Evolutionary conservation across 2,888 invertebrate genomes (phyloP).

Genomic region (Tetheella fluctuosa): DNA sequence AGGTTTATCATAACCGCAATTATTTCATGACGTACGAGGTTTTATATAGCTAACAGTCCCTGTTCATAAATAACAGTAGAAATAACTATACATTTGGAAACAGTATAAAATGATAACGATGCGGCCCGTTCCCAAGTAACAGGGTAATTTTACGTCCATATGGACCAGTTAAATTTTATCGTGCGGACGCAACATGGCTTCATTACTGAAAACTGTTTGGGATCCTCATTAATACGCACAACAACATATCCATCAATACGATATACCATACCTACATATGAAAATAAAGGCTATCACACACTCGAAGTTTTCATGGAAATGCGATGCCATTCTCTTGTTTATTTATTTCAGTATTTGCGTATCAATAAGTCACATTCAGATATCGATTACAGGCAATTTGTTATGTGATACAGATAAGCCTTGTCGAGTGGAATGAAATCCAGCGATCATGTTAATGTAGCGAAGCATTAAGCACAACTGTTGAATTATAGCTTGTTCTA

Average conservation of each 20-base stretch:
- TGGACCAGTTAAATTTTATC: constrained; percentile 60
- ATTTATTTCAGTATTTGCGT: constrained; percentile 3
- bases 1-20: constrained; percentile 26
- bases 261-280: not conserved
- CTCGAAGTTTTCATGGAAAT: not conserved
- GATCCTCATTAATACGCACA: constrained; percentile 39
- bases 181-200: constrained; percentile 47
- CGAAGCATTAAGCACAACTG: constrained; percentile 1
- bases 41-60: constrained; percentile 15
- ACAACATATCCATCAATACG: constrained; percentile 15
- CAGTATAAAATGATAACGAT: constrained; percentile 25
- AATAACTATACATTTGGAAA: constrained; percentile 16
- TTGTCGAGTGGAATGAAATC: constrained; percentile 6
- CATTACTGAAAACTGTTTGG: constrained; percentile 49
- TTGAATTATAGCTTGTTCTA: constrained; percentile 4
- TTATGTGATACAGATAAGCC: constrained; percentile 1
- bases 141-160: constrained; percentile 38
- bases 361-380: constrained; percentile 5
- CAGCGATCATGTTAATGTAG: constrained; percentile 7
- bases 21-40: constrained; percentile 21
- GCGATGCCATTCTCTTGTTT: not conserved
- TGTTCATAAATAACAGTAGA: constrained; percentile 30
- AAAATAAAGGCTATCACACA: not conserved
- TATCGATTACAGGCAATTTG: constrained; percentile 3
- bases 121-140: constrained; percentile 30